Base-by-base conservation (phyloP, 2,113 vertebrate species). In the Regulus satrapa region DNA sequence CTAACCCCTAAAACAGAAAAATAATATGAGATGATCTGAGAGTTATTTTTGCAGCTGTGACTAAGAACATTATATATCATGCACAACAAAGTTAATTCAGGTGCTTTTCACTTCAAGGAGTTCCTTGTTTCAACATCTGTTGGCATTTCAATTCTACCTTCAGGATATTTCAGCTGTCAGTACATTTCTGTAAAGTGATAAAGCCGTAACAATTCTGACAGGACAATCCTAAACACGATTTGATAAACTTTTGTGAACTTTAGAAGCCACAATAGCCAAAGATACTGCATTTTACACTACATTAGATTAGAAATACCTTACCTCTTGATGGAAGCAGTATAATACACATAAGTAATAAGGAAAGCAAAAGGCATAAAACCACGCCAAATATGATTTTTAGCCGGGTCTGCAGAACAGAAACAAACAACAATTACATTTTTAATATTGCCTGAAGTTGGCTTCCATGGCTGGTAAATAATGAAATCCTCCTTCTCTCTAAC, bases 341-440 rank as follows among this genome's bases (percentile, higher is more conserved):
- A 96, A 98, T 92, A 88, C 97, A 98, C 73, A 97, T 73, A 89
- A 98, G 80, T 84, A 98, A 61, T 71, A 98, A 94, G 64, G 97
- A 97, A 87, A 98, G 83, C 56, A 97, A 92, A 92, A 97, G 91
- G 85, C 97, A 98, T 59, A 96, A 74, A 71, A 94, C 85, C 84
- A 97, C 94, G 6, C 97, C 98, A 97, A 97, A 83, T 73, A 98
- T 51, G 72, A 98, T 97, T 98, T 98, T 98, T 96, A 98, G 84
- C 96, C 80, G 97, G 49, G 96, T 97, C 98, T 98, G 97, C 45
- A 94, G 51, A 94, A 97, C 72, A 98, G 81, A 97, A 97, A 98
- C 25, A 94, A 97, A 97, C 23, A 97, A 75, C 36, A 94, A 75
- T 90, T 89, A 94, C 49, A 82, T 55, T 93, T 88, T 75, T 68